phyloP scores from a whole-genome alignment of 2,797 vertebrate genomes.

The Parauchenoglanis punctatus region DNA sequence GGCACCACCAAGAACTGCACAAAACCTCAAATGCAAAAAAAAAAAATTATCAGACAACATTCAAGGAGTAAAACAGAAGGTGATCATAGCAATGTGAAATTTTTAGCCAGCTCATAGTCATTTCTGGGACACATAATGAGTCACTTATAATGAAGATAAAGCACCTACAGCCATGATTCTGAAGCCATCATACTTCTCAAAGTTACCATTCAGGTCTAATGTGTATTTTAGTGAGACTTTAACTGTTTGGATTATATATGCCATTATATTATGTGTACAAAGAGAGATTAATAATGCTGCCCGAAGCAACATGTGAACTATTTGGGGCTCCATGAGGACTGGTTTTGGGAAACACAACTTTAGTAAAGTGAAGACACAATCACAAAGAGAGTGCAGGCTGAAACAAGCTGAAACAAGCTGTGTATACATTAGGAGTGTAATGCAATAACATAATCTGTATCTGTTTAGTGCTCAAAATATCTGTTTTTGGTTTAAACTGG shows the following conservation, averaged over 20 bases:
- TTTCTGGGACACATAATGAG: slow-evolving; percentile 5
- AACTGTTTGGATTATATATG: neutral
- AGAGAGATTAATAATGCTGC: neutral
- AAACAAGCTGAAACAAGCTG: neutral
- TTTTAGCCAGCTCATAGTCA: slow-evolving; percentile 2
- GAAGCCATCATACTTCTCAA: neutral
- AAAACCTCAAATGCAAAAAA: slow-evolving; percentile 9
- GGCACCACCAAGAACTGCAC: neutral
- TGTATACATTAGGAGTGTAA: neutral
- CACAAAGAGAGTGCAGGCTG: neutral
- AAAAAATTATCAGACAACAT: neutral
- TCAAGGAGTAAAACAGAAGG: neutral
- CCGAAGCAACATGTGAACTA: neutral
- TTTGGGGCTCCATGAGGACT: neutral
- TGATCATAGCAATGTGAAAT: slow-evolving; percentile 1
- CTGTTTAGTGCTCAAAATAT: neutral
- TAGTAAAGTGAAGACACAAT: neutral
- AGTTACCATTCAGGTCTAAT: neutral
- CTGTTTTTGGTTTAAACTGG: neutral
- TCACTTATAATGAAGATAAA: slow-evolving; percentile 16
- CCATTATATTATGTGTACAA: neutral
- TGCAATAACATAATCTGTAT: neutral
- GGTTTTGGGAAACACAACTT: neutral
- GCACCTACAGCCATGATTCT: neutral
- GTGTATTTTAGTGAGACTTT: neutral